Base-by-base conservation (phyloP, 2,113 vertebrate genomes). In the Nesogale talazaci region DNA sequence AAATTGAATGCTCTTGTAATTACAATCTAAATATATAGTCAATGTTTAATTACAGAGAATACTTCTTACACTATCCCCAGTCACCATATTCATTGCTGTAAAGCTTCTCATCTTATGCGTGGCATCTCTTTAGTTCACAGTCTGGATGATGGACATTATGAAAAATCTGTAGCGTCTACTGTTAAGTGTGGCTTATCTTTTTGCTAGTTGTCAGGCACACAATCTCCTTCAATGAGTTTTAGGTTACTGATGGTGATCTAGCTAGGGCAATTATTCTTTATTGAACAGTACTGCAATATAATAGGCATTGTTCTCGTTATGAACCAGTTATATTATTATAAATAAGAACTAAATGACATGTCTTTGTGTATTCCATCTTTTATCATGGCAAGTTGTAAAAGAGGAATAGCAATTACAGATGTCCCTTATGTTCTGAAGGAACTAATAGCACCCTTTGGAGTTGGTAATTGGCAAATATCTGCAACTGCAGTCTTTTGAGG, bases 391-490 rank as follows among this genome's bases (percentile, higher is more conserved):
- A 74, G 83, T 93, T 97, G 95, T 97, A 98, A 98, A 97, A 85
- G 96, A 98, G 97, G 97, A 98, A 97, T 81, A 75, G 20, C 90
- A 97, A 96, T 95, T 72, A 96, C 96, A 98, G 97, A 98, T 98
- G 96, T 96, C 97, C 61, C 63, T 97, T 97, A 97, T 89, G 94
- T 98, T 98, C 97, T 98, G 96, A 98, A 97, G 96, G 95, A 98
- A 96, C 96, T 98, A 98, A 99, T 98, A 98, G 96, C 96, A 97
- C 98, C 98, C 96, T 96, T 98, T 98, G 98, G 97, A 98, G 97
- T 95, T 98, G 98, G 97, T 99, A 99, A 99, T 99, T 99, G 98
- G 98, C 97, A 98, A 98, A 98, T 83, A 97, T 97, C 96, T 98
- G 97, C 97, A 97, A 92, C 97, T 94, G 77, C 86, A 91, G 97